These are phyloP conservation scores for Drosophila neotestacea DNA, from an alignment of 2,888 invertebrate species.

Conservation along the genomic window DNA sequence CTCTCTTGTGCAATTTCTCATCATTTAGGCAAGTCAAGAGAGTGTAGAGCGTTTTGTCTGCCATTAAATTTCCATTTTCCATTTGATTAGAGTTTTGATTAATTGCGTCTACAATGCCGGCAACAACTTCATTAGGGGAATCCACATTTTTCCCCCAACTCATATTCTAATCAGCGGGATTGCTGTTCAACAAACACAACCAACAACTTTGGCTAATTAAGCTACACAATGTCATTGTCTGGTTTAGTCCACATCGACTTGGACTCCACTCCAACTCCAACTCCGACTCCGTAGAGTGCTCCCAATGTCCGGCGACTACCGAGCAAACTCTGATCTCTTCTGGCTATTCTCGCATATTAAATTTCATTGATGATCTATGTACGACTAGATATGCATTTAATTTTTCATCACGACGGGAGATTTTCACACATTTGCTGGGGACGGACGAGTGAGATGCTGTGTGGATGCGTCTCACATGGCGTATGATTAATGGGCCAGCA, in stretches of 20 bases:
- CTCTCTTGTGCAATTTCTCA: slow-evolving; percentile 49
- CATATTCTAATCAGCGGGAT: slow-evolving; percentile 73
- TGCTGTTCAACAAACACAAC: slow-evolving; percentile 24
- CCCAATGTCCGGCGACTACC: slow-evolving; percentile 40
- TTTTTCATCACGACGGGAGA: slow-evolving; percentile 82
- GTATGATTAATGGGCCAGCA: slow-evolving; percentile 76
- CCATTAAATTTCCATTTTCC: slow-evolving; percentile 76
- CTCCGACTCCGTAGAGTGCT: slow-evolving; percentile 33
- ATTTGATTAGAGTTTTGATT: slow-evolving; percentile 76
- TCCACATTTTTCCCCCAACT: slow-evolving; percentile 8
- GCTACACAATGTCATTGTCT: slow-evolving; percentile 78
- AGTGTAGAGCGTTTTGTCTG: slow-evolving; percentile 57
- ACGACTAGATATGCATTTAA: slow-evolving; percentile 77
- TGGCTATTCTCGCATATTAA: slow-evolving; percentile 72
- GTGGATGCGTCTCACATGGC: slow-evolving; percentile 59
- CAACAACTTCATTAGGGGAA: slow-evolving; percentile 71
- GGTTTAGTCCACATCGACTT: background rate
- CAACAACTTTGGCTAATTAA: slow-evolving; percentile 80
- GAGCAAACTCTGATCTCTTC: slow-evolving; percentile 24
- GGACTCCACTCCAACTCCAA: background rate
- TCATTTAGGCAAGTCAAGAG: slow-evolving; percentile 33
- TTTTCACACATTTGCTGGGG: slow-evolving; percentile 79
- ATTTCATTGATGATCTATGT: slow-evolving; percentile 83
- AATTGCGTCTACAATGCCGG: slow-evolving; percentile 58
- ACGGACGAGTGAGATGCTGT: background rate